A percentile compares a stretch with the other conserved stretches of the same genome.
Conservation (phyloP, 2,113 vertebrate genomes). For the Thoracochromis brauschi region DNA sequence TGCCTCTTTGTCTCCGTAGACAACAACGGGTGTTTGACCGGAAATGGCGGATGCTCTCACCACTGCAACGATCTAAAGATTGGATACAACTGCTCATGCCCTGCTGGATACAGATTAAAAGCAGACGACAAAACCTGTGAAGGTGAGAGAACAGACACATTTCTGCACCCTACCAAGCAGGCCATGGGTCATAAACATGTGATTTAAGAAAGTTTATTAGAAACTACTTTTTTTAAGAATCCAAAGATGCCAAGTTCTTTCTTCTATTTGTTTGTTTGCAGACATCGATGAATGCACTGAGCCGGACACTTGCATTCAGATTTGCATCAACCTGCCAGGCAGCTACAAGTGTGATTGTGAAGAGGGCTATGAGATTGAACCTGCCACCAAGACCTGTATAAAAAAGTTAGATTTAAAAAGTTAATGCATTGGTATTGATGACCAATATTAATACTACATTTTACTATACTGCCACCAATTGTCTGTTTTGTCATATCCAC, state of each 20-base stretch:
- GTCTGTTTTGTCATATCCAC: neutral
- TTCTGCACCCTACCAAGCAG: neutral
- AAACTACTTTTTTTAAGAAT: neutral
- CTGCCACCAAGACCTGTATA: constrained; percentile 72
- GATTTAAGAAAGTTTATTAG: neutral
- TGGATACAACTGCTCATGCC: constrained; percentile 78
- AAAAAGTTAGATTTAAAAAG: neutral
- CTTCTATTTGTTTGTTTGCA: constrained; percentile 21
- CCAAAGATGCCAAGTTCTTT: neutral
- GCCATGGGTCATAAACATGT: neutral
- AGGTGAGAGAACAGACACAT: constrained; percentile 63
- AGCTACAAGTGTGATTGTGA: constrained; percentile 81
- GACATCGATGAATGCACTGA: constrained; percentile 81
- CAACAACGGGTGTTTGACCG: constrained; percentile 74
- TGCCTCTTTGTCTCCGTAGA: neutral
- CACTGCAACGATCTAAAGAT: constrained; percentile 75
- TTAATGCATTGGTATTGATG: neutral
- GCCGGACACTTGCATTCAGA: constrained; percentile 75
- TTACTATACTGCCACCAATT: neutral
- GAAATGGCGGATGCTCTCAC: constrained; percentile 80
- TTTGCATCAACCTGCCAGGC: constrained; percentile 78
- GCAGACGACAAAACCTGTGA: constrained; percentile 67
- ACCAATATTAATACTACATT: neutral
- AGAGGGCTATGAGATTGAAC: constrained; percentile 74
- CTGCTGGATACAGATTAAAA: constrained; percentile 70